Evolutionary conservation across 2,888 invertebrate genomes (phyloP).

Genomic region (Eupeodes luniger): DNA sequence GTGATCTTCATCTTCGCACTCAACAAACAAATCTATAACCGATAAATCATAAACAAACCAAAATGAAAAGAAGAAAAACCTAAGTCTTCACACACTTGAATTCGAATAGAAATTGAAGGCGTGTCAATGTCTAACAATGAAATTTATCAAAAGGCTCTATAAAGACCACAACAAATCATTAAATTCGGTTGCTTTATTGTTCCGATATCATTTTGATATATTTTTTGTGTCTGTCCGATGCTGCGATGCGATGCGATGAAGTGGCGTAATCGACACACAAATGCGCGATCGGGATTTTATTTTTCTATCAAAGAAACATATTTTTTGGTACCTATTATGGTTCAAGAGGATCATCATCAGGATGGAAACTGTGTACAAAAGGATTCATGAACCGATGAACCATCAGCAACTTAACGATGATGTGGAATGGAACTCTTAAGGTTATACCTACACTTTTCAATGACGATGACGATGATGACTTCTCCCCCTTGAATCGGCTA

Average conservation of each 20-base stretch:
- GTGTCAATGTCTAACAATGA: conserved; percentile 63
- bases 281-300: conserved; percentile 14
- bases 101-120: conserved; percentile 54
- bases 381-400: conserved; percentile 34
- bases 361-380: conserved; percentile 29
- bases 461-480: conserved; percentile 53
- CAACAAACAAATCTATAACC: conserved; percentile 65
- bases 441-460: neutral
- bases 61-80: conserved; percentile 17
- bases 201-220: conserved; percentile 70
- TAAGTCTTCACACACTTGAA: conserved; percentile 50
- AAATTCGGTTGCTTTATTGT: conserved; percentile 72
- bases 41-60: conserved; percentile 66
- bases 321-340: neutral
- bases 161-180: conserved; percentile 73
- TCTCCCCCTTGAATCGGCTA: conserved; percentile 42
- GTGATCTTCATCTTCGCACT: conserved; percentile 39
- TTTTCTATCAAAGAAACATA: conserved; percentile 44
- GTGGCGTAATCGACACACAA: conserved; percentile 55
- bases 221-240: neutral
- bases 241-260: conserved; percentile 36
- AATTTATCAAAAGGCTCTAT: conserved; percentile 58
- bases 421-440: conserved; percentile 30
- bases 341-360: conserved; percentile 50
- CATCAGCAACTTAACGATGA: conserved; percentile 26